Percentiles rank a stretch among this genome's conserved stretches.
These are phyloP conservation scores for Drosophila putrida DNA, from an alignment of 2,888 invertebrate species.

Conservation along the genomic window DNA sequence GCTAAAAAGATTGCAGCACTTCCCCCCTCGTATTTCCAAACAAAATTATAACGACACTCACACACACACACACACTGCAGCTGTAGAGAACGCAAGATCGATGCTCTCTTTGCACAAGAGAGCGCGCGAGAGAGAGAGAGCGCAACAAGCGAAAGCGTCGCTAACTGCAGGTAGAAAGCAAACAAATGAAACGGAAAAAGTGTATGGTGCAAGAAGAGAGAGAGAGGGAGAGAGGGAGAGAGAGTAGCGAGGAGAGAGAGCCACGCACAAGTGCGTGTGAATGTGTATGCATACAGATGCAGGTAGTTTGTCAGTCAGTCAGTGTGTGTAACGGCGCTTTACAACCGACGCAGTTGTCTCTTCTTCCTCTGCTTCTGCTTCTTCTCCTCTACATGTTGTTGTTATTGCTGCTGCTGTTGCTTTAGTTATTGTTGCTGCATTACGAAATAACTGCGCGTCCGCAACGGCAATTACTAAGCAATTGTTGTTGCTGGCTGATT, in stretches of 20 bases:
- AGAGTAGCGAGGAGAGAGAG: constrained; percentile 23
- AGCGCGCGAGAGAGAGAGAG: constrained; percentile 17
- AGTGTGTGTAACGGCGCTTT: constrained; percentile 53
- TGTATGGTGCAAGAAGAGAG: constrained; percentile 25
- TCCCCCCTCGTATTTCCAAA: constrained; percentile 40
- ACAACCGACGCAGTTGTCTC: constrained; percentile 56
- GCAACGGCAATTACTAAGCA: constrained; percentile 62
- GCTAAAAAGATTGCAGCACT: too few species aligned
- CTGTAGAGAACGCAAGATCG: constrained; percentile 9
- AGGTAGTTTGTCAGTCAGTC: constrained; percentile 6
- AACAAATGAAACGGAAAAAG: constrained; percentile 45
- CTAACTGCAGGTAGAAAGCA: constrained; percentile 71
- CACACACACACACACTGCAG: constrained; percentile 25
- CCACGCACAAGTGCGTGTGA: constrained; percentile 61
- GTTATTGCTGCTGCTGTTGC: constrained; percentile 37
- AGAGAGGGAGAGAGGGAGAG: too few species aligned
- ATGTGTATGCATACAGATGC: constrained; percentile 18
- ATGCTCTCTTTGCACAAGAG: constrained; percentile 4
- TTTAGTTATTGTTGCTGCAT: constrained; percentile 54
- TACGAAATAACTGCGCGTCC: constrained; percentile 67
- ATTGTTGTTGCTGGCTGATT: constrained; percentile 49
- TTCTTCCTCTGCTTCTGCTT: constrained; percentile 9
- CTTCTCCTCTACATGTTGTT: background rate
- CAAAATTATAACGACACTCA: constrained; percentile 69
- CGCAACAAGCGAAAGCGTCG: constrained; percentile 71